Percentiles rank a stretch among this genome's conserved stretches.
These are phyloP conservation scores for Aplocera efformata DNA, from an alignment of 2,888 invertebrate genomes.

Conservation along the genomic window DNA sequence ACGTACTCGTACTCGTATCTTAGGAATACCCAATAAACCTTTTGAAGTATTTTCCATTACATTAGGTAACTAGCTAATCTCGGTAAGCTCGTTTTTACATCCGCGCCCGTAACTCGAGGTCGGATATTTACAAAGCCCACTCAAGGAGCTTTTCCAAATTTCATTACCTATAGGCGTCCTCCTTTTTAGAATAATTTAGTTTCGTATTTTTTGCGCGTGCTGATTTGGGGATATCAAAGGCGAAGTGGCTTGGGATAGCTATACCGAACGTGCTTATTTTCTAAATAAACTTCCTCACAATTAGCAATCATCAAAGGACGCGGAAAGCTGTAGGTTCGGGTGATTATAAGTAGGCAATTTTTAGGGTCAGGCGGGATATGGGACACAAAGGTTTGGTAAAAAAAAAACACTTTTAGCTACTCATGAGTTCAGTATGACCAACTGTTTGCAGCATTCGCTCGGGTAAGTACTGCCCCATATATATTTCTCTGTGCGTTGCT, in stretches of 20 bases:
- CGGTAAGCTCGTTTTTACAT: constrained; percentile 46
- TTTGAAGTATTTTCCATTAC: constrained; percentile 64
- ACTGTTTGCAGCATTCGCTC: too few relatives aligned
- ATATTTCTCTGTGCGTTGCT: too few relatives aligned
- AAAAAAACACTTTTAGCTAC: too few relatives aligned
- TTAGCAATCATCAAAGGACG: too few relatives aligned
- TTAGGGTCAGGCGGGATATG: too few relatives aligned
- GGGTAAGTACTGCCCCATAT: too few relatives aligned
- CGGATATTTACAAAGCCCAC: constrained; percentile 47
- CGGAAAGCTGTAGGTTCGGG: too few relatives aligned
- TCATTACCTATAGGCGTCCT: constrained; percentile 37
- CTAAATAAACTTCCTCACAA: too few relatives aligned
- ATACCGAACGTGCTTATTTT: neutral
- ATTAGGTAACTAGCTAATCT: constrained; percentile 62
- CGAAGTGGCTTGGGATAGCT: constrained; percentile 3
- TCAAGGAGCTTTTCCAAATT: constrained; percentile 47
- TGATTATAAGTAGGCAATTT: too few relatives aligned
- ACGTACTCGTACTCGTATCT: too few relatives aligned
- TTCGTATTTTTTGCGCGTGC: constrained; percentile 19
- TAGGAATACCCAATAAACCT: constrained; percentile 40
- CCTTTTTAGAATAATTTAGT: constrained; percentile 21
- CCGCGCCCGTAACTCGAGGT: constrained; percentile 29
- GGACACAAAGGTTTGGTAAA: too few relatives aligned
- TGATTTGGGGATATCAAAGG: constrained; percentile 16
- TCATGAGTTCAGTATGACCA: too few relatives aligned